Evolutionary conservation across 2,797 vertebrate species (phyloP).

Genomic region (Premnoplex brunnescens): DNA sequence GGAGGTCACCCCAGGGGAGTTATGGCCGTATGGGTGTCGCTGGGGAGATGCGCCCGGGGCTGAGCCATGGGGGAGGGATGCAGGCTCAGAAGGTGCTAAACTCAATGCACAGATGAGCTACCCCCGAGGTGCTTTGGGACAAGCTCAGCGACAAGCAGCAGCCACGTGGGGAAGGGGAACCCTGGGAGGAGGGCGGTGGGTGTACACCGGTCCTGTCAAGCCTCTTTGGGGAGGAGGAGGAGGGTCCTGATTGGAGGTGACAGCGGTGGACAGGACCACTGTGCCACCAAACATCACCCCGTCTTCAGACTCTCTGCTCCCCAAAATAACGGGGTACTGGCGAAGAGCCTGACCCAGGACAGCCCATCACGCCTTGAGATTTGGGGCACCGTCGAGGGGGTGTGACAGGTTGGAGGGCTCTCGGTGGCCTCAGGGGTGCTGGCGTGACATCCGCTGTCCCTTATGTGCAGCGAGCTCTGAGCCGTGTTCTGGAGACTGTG

Average conservation of each 20-base stretch:
- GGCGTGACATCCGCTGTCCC: neutral
- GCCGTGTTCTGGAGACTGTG: neutral
- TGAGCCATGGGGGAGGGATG: accelerated
- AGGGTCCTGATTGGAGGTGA: neutral
- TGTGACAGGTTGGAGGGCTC: neutral
- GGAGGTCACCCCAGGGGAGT: neutral
- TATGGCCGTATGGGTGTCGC: neutral
- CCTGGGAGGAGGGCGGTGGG: accelerated
- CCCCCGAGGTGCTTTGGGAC: neutral
- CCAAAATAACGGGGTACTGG: accelerated
- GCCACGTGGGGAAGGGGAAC: accelerated
- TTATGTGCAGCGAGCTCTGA: accelerated
- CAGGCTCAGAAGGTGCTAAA: neutral
- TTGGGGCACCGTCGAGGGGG: accelerated
- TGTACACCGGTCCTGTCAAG: neutral
- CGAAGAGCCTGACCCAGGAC: neutral
- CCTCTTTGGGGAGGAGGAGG: neutral
- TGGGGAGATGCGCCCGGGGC: too few species aligned
- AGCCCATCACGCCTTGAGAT: accelerated
- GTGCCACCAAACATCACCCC: neutral
- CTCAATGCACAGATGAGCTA: neutral
- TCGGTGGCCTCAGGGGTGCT: neutral
- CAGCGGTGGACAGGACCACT: neutral
- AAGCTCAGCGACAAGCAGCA: neutral
- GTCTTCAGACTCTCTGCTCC: accelerated